Base-by-base conservation (phyloP, 2,888 invertebrate genomes). In the Eupithecia dodoneata region DNA sequence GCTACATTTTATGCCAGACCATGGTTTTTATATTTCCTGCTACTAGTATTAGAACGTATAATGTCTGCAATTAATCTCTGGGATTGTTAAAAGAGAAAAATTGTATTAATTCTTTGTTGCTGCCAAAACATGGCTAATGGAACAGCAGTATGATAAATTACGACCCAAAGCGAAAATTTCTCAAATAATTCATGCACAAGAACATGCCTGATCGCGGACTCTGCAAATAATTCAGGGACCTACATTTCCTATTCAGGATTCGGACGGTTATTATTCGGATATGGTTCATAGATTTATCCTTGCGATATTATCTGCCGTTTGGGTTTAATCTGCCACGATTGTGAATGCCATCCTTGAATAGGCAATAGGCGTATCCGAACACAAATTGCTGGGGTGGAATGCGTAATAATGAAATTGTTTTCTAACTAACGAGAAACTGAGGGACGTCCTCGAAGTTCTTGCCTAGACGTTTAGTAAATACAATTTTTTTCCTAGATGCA, bases 401-500 rank as follows among this genome's bases (percentile, higher is more conserved):
- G 70, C 70, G 74, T 59, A 76, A 73, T 79, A 79, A 76, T 73
- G 74, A 79, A 79, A 79, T 79, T 76, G 76, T 76, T 79, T 74
- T 75, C 65, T 66, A 71, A 76, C 72, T 63, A 74, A 69, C 47
- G 69, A 71, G 65, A 65, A n/a, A 71, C 42, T 49, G 65, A 75
- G 71, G 72, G 45, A 30, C 52, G 44, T 49, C 18, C 10, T 55
- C 45, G 45, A 42, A 18, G 72, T 72, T 71, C 65, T 76, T 71
- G 44, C 42, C 41, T 5, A 71, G 13, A 71, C 18, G 30, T n/a
- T 73, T 67, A 30, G 49, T 18, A 30, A 41, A 74, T 59, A 30
- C 12, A 59, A 18, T 3, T 12, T 63, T 59, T 63, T 5, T 65
- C 13, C 41, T 65, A 13, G 12, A 41, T 65, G 41, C 65, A 65